These are phyloP conservation scores for Mus pahari DNA, from an alignment of 2,113 vertebrate genomes.

Conservation along the genomic window DNA sequence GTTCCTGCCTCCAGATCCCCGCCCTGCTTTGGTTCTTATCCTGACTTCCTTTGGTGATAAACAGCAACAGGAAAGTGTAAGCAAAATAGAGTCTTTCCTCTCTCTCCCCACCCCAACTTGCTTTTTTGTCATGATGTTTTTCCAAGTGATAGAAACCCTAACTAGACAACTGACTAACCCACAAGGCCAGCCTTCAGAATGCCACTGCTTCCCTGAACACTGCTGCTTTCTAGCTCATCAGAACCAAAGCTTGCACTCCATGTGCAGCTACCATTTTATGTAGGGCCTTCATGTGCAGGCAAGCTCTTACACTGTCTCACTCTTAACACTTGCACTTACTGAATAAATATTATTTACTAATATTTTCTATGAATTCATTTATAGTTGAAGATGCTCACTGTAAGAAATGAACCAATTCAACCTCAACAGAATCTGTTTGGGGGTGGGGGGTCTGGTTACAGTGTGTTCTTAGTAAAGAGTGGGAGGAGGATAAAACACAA, in stretches of 20 bases:
- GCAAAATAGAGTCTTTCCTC: neutral
- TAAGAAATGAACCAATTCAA: neutral
- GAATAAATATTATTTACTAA: neutral
- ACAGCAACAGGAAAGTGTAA: neutral
- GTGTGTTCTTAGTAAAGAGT: neutral
- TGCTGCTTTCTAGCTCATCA: neutral
- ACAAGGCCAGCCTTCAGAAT: neutral
- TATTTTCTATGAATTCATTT: neutral
- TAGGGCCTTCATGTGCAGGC: neutral
- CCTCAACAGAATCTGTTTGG: neutral
- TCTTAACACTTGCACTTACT: neutral
- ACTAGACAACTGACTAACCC: neutral
- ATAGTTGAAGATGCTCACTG: neutral
- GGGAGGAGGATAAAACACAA: neutral
- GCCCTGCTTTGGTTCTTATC: neutral
- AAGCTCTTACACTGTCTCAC: neutral
- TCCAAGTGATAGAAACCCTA: neutral
- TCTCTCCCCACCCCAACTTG: neutral
- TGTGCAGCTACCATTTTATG: neutral
- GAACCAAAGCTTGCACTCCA: neutral
- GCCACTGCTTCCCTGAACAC: neutral
- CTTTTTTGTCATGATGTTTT: neutral
- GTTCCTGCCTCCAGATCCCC: neutral
- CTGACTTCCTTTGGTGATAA: neutral
- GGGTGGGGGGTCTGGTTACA: neutral